Percentiles rank a stretch among this genome's conserved stretches.
Conservation (phyloP, 2,113 vertebrate species). For the Chinchilla lanigera region DNA sequence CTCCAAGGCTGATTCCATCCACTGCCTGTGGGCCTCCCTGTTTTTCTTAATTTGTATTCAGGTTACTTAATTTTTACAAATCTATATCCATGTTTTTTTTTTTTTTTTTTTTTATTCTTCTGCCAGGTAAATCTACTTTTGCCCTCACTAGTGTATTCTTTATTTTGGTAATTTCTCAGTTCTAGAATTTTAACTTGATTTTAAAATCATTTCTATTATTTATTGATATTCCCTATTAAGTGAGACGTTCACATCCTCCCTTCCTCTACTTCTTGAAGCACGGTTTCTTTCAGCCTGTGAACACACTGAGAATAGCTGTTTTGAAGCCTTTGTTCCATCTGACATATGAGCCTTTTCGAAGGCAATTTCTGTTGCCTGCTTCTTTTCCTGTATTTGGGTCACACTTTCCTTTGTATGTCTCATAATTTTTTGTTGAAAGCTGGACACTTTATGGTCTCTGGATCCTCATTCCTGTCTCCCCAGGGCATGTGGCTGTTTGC, state of each 20-base stretch:
- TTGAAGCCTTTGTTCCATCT: slow-evolving; percentile 15
- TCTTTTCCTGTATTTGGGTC: not conserved
- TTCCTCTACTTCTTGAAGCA: not conserved
- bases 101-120: not conserved
- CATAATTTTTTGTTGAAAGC: not conserved
- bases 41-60: not conserved
- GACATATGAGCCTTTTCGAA: not conserved
- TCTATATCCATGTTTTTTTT: no score
- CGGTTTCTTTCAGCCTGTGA: not conserved
- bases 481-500: not conserved
- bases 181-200: slow-evolving; percentile 10
- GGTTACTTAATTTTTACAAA: not conserved
- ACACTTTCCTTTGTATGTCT: not conserved
- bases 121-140: not conserved
- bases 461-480: no score
- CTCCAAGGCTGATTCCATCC: no score
- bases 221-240: not conserved
- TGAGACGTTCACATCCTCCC: not conserved
- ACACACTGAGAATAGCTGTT: not conserved
- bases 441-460: not conserved
- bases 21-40: no score
- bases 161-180: not conserved
- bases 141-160: not conserved
- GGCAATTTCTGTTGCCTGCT: not conserved
- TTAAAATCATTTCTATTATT: not conserved